Percentiles rank a stretch among this genome's conserved stretches.
Conservation (phyloP, 2,113 vertebrate species). For the Ochotona curzoniae region DNA sequence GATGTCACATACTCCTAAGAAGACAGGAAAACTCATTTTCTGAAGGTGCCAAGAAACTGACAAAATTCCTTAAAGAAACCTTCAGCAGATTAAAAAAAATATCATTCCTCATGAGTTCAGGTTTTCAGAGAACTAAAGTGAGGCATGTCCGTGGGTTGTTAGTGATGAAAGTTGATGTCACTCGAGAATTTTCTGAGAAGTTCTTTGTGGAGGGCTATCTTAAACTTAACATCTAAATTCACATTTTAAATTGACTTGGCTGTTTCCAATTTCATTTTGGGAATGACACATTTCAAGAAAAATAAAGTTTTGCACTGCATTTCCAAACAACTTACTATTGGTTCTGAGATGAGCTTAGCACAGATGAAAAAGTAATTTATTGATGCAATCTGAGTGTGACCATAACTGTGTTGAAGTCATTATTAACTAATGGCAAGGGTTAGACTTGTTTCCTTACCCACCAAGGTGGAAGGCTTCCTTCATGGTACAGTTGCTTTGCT, state of each 20-base stretch:
- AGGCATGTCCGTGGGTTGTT: background rate
- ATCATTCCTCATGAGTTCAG: background rate
- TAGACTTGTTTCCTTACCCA: background rate
- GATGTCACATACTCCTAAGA: background rate
- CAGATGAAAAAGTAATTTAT: background rate
- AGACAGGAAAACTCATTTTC: background rate
- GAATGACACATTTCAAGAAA: background rate
- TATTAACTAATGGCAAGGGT: background rate
- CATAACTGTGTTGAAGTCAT: background rate
- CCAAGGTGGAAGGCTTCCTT: background rate
- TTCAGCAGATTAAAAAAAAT: background rate
- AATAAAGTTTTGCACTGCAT: slow-evolving; percentile 1
- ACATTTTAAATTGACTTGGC: background rate
- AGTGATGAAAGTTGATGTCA: background rate
- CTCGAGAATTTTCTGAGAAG: background rate
- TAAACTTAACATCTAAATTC: background rate
- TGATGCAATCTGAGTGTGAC: background rate
- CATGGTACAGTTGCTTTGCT: background rate
- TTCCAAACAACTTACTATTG: background rate
- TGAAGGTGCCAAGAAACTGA: background rate
- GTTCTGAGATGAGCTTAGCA: background rate
- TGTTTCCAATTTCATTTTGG: background rate
- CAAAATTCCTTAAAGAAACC: background rate
- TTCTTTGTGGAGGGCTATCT: background rate
- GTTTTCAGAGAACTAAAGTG: slow-evolving; percentile 2